Base-by-base conservation (phyloP, 2,888 invertebrate genomes). In the Acholoe squamosa region DNA sequence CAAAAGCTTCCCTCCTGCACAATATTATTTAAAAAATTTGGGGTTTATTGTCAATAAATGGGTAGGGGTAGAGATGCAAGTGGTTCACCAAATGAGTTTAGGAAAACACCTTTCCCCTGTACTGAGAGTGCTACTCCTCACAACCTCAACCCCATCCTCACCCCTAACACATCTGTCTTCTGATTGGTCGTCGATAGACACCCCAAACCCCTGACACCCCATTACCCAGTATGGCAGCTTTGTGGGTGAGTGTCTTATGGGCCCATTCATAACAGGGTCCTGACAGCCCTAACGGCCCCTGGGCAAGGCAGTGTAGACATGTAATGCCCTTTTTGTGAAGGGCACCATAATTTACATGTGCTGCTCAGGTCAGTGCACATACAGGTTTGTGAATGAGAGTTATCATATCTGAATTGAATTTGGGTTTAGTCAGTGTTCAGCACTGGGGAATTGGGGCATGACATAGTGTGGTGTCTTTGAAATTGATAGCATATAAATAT, bases 141-240 rank as follows among this genome's bases (percentile, higher is more conserved):
- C 71, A 71, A 28, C 71, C 0, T 7, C 71, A 71, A 28, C 71
- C 43, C 43, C 71, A 14, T 1, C 71, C 71, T 16, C 71, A 25
- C 7, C 71, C 28, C 71, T 16, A 43, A 43, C 10, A 43, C 43
- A 43, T 22, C 33, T 34, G 43, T 43, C 43, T 80, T 7, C 80
- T 33, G 80, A 34, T 80, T 80, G 80, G 80, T 34, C 80, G 25
- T 80, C 80, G 80, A 80, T 43, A 25, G 43, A 34, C 31, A 76
- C 80, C 80, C 80, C 43, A 3, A 14, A 43, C 80, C 80, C 71
- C 71, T 71, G n/a, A 33, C 80, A 80, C 80, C 80, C 80, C 80
- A 34, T 22, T 80, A 22, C 22, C 33, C 34, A 43, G 33, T 16
- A 43, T 3, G 31, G 76, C 76, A 28, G n/a, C 76, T 76, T n/a